Evolutionary conservation across 1,140 invertebrate species (phyloP), one percentile per base, ranked within the genome.

Genomic region (Drosophila nigrodunni): DNA sequence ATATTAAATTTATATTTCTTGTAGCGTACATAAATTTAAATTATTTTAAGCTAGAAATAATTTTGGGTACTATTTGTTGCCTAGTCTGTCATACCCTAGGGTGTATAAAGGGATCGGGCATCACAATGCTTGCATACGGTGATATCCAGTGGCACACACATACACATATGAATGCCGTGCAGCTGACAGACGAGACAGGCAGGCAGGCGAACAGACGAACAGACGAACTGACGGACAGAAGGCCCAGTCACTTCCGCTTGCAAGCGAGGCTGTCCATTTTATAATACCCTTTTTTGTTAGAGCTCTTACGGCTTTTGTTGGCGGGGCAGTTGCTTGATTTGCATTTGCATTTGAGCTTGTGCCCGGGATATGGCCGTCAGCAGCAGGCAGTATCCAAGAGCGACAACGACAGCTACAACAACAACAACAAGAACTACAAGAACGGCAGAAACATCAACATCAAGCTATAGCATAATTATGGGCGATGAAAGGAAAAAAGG

Each of bases 181-280:
- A 50, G 60, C 52, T 49, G 59, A 52, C 58, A 65, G 18, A 52
- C 30, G 41, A 25, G 67, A 65, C 50, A 71, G 58, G 21, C 25
- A 30, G 55, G 4, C 25, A 30, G 25, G 6, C 25, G 25, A 58
- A 59, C 50, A 71, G 58, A 21, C n/a, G 15, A 46, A 44, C 18
- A 43, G 66, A 58, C 49, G 30, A 44, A 60, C 41, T 30, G 59
- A 50, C 64, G 78, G 59, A 71, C 52, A 69, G 66, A 60, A 55
- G 72, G 79, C 69, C 76, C 71, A 80, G 83, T 87, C 66, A 83
- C 73, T 82, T 87, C 83, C 83, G 83, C 73, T 72, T 66, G 74
- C 47, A 44, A 35, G 47, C 44, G 59, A 41, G 35, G 54, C 73
- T 72, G 73, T 71, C 67, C 59, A 71, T 75, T 71, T 75, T 72